Evolutionary conservation across 1,140 invertebrate species (phyloP).

Genomic region (Meloidogyne floridensis): DNA sequence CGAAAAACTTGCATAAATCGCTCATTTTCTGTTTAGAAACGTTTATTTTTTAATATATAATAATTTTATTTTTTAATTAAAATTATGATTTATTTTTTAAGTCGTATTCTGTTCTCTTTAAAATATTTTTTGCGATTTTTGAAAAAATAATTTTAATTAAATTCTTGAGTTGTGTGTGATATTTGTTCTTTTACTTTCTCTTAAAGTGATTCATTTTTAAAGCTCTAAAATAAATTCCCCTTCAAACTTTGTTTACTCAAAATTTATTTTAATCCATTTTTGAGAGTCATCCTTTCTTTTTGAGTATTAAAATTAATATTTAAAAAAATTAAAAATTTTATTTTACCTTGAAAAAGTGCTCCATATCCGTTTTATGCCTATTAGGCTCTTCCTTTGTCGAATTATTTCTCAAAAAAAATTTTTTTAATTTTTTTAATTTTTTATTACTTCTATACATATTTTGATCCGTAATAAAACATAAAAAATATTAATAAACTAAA

Average conservation of each 20-base stretch:
- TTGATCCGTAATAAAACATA: no score
- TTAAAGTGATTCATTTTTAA: neutral
- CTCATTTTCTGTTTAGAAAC: neutral
- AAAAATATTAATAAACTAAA: no score
- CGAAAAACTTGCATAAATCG: neutral
- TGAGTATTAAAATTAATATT: no score
- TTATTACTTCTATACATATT: no score
- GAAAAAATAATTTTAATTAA: neutral
- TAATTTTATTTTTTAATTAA: neutral
- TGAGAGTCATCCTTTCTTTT: neutral
- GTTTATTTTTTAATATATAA: no score
- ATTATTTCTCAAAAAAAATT: no score
- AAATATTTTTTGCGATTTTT: neutral
- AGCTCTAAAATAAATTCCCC: neutral
- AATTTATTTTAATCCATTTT: neutral
- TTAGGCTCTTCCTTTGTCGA: no score
- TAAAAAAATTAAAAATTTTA: neutral
- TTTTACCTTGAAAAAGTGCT: neutral
- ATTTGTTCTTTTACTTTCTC: neutral
- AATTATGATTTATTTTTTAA: neutral
- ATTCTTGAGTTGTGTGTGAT: constrained; percentile 14
- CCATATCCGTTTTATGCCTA: no score
- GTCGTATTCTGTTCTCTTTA: neutral
- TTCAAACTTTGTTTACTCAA: neutral
- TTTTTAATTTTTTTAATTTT: no score